Percentiles rank a stretch among this genome's conserved stretches.
phyloP scores from a whole-genome alignment of 2,888 invertebrate genomes.

The Chamaedrilus cognettii region DNA sequence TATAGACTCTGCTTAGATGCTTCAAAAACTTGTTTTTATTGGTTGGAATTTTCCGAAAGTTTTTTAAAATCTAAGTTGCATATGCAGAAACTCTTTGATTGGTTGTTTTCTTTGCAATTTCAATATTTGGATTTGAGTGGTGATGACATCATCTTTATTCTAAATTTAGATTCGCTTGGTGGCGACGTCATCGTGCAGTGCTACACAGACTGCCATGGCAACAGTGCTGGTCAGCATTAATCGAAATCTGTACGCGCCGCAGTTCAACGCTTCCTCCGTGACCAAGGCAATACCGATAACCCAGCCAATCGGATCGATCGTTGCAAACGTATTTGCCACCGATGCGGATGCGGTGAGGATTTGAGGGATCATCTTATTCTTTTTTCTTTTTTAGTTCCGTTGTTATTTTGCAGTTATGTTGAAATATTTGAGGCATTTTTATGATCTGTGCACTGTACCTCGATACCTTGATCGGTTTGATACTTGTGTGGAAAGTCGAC shows the following conservation, averaged over 20 bases:
- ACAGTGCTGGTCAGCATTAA: slow-evolving; percentile 42
- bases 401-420: background rate
- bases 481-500: too few species aligned
- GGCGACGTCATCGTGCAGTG: slow-evolving; percentile 42
- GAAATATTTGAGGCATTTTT: too few species aligned
- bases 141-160: too few species aligned
- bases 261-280: slow-evolving; percentile 39
- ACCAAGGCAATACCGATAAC: slow-evolving; percentile 44
- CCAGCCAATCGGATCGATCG: slow-evolving; percentile 32
- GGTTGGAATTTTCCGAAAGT: too few species aligned
- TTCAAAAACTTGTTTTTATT: too few species aligned
- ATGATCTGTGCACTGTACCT: too few species aligned
- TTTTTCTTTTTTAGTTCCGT: background rate
- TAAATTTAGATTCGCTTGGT: slow-evolving; percentile 47
- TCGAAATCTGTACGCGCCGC: slow-evolving; percentile 45
- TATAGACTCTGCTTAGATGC: too few species aligned
- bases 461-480: too few species aligned
- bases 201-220: slow-evolving; percentile 38
- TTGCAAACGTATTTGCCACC: slow-evolving; percentile 47
- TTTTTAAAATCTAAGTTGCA: too few species aligned
- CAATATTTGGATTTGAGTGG: too few species aligned
- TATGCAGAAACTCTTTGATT: too few species aligned
- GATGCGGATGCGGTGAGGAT: slow-evolving; percentile 48
- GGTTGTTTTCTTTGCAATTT: too few species aligned
- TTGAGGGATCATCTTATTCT: background rate